Base-by-base conservation (phyloP, 2,888 invertebrate genomes). In the Pimpla rufipes region DNA sequence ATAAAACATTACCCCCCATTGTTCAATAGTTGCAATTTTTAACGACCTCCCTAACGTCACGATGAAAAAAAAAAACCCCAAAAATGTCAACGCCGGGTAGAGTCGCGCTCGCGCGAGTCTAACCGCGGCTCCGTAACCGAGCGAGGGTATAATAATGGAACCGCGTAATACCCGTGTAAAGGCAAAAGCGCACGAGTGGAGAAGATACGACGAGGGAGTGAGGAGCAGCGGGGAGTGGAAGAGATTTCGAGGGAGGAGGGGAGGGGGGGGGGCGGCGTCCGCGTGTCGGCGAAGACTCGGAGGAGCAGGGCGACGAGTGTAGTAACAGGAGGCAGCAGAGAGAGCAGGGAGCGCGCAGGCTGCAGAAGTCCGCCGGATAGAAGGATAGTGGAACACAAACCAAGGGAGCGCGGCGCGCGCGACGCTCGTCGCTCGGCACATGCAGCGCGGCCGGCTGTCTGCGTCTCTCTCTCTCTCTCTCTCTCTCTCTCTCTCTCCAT, bases 81-180 rank as follows among this genome's bases (percentile, higher is more conserved):
- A 35, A 29, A 59, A 59, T 59, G 2, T 35, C 35, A 35, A 35
- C 57, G 57, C 23, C 23, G 4, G n/a, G 57, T 35, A n/a, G 13
- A n/a, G 35, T n/a, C n/a, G n/a, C n/a, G n/a, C n/a, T n/a, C n/a
- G n/a, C 57, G 3, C 35, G 35, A 29, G 57, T 59, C 35, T 59
- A 59, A 59, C 57, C 35, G 62, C 62, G 66, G 66, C 47, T 35
- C 18, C 59, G 57, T 66, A 50, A 37, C 29, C 57, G 45, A 75
- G 62, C 42, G 18, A 62, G 55, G 23, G 74, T 76, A 82, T 83
- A 78, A 84, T 82, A 80, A 82, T 81, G 84, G 68, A 68, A 83
- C 75, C 82, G 84, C 81, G 85, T 87, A 88, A 87, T 87, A 79
- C 83, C 78, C 86, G 82, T 87, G 78, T 84, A 85, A 83, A 78